These are phyloP conservation scores for Campoplex nolae DNA, from an alignment of 2,888 invertebrate species.

Conservation along the genomic window DNA sequence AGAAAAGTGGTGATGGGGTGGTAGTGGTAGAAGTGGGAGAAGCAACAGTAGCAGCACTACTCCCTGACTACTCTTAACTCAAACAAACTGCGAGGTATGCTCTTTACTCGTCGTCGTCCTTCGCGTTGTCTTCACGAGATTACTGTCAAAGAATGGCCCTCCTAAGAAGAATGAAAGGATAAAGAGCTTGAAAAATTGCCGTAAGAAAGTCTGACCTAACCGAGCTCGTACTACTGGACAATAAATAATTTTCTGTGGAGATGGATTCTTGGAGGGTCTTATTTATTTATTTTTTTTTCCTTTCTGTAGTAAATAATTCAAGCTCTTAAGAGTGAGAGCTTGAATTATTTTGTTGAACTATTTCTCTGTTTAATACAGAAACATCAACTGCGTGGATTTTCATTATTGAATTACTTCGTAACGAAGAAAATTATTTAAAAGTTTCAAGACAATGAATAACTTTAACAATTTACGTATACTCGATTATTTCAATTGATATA, in stretches of 20 bases:
- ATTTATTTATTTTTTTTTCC: background rate
- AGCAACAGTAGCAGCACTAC: constrained; percentile 21
- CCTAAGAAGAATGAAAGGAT: constrained; percentile 47
- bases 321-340: background rate
- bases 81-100: constrained; percentile 77
- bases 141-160: constrained; percentile 50
- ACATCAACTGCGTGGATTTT: background rate
- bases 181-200: constrained; percentile 40
- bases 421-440: background rate
- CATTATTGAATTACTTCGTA: background rate
- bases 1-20: constrained; percentile 13
- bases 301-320: constrained; percentile 1
- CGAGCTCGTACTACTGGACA: constrained; percentile 23
- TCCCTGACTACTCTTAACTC: constrained; percentile 76
- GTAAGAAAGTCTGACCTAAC: constrained; percentile 17
- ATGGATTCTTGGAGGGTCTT: background rate
- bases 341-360: no score
- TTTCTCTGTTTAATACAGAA: background rate
- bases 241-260: constrained; percentile 43
- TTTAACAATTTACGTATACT: background rate
- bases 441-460: background rate
- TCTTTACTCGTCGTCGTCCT: constrained; percentile 37
- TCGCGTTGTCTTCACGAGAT: constrained; percentile 48
- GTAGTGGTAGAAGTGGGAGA: constrained; percentile 18
- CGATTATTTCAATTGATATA: no score